These are phyloP conservation scores for Plotosus lineatus DNA, from an alignment of 2,113 vertebrate genomes.

Conservation along the genomic window DNA sequence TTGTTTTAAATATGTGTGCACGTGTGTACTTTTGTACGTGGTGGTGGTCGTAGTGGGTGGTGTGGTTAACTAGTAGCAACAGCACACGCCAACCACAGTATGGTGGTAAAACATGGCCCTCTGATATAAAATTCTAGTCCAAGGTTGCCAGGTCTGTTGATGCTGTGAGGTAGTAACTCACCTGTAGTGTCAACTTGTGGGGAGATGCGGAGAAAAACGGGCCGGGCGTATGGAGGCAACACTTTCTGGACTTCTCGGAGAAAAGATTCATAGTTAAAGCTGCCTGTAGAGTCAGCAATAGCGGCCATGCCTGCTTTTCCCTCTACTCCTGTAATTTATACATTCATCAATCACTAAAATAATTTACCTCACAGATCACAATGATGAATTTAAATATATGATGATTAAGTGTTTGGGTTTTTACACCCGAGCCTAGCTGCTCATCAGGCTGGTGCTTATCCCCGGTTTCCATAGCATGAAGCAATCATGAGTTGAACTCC, in stretches of 20 bases:
- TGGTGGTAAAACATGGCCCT: background rate
- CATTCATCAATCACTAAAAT: background rate
- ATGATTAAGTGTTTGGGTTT: no score
- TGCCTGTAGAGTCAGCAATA: conserved; percentile 69
- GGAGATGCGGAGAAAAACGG: conserved; percentile 83
- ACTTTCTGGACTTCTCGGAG: conserved; percentile 74
- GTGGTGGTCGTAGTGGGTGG: no score
- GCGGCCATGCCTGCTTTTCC: conserved; percentile 90
- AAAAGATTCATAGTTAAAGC: conserved; percentile 73
- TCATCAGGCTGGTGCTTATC: no score
- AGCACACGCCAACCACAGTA: background rate
- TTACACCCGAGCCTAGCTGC: no score
- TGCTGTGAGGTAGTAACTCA: conserved; percentile 52
- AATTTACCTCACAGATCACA: background rate
- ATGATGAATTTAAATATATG: no score
- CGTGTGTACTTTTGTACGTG: no score
- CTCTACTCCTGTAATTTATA: conserved; percentile 77
- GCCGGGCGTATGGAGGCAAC: conserved; percentile 82
- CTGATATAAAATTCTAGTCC: background rate
- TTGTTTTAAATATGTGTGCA: no score
- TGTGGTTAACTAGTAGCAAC: background rate
- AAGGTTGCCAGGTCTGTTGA: background rate
- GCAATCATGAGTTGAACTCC: no score
- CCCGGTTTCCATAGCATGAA: no score
- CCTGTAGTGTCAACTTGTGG: conserved; percentile 87